Percentiles rank a stretch among this genome's conserved stretches.
Conservation (phyloP, 2,888 invertebrate species). For the Atrina japonica region DNA sequence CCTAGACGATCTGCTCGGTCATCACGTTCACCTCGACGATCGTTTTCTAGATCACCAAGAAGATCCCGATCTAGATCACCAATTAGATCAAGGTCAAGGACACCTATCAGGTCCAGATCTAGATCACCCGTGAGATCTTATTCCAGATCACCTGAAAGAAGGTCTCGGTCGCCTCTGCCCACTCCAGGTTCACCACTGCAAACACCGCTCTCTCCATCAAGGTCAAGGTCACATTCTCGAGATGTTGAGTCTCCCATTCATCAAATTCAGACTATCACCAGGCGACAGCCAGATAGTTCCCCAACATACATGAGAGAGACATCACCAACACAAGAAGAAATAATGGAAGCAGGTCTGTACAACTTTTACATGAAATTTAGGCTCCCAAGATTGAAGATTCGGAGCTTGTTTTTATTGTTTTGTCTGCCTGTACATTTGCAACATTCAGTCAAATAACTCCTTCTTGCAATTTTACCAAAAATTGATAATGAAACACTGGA, state of each 20-base stretch:
- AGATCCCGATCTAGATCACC: conserved; percentile 51
- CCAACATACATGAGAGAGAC: conserved; percentile 45
- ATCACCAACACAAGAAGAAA: conserved; percentile 60
- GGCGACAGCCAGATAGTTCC: conserved; percentile 25
- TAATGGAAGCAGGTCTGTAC: conserved; percentile 48
- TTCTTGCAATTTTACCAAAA: too few species aligned
- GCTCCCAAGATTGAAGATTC: too few species aligned
- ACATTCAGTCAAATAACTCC: neutral
- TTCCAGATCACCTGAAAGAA: conserved; percentile 45
- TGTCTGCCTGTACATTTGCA: neutral
- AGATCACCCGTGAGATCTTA: conserved; percentile 42
- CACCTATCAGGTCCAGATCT: conserved; percentile 52
- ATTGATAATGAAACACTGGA: too few species aligned
- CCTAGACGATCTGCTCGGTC: conserved; percentile 26
- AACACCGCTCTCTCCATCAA: conserved; percentile 23
- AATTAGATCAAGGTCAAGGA: conserved; percentile 51
- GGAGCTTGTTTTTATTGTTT: neutral
- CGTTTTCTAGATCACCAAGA: conserved; percentile 47
- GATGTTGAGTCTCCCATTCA: conserved; percentile 43
- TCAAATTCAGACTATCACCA: conserved; percentile 34
- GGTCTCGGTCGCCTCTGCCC: conserved; percentile 1
- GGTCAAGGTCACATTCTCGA: conserved; percentile 52
- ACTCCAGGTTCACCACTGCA: conserved; percentile 34
- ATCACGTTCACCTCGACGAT: conserved; percentile 43
- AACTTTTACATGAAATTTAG: too few species aligned